Base-by-base conservation (phyloP, 2,888 invertebrate genomes). In the Baccha elongata region DNA sequence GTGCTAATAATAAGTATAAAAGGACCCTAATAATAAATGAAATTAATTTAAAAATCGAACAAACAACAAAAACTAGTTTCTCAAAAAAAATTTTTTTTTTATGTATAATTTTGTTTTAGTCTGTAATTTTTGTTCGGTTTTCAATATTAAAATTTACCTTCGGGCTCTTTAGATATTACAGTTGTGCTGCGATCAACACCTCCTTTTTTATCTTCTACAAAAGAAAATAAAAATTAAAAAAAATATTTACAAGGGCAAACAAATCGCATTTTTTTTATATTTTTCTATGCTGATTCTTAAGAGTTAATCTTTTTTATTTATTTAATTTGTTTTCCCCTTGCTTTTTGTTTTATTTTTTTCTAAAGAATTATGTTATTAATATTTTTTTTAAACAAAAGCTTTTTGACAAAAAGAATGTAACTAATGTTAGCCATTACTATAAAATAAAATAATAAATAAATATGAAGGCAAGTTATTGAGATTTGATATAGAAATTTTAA, bases 111-210 rank as follows among this genome's bases (percentile, higher is more conserved):
- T 37, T 21, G 10, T 48, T 74, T 52, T 35, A 50, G 58, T 62
- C 65, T 67, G 42, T 78, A 67, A 35, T 64, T 64, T 62, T 83
- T 55, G 75, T 83, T 83, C 67, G 55, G 50, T 74, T 67, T 69
- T 62, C 17, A 84, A 68, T 74, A 62, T 67, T 44, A 78, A 80
- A 81, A 85, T 85, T 90, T 90, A 90, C 90, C 97, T 93, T 97
- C 97, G 88, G 96, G 96, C 89, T 97, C 97, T 94, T 97, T 96
- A 91, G 96, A 96, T 92, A 97, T 97, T 91, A 97, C 97, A 91
- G 97, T 97, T 92, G 96, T 96, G 91, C 96, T 96, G 92, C 97
- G 95, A 93, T 97, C 97, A 92, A 97, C 97, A 90, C 95, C 96
- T 92, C 95, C 95, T 93, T 96, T 96, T 93, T 96, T 96, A 93